These are phyloP conservation scores for Drosophila bocki DNA, from an alignment of 1,140 invertebrate species.

Conservation along the genomic window DNA sequence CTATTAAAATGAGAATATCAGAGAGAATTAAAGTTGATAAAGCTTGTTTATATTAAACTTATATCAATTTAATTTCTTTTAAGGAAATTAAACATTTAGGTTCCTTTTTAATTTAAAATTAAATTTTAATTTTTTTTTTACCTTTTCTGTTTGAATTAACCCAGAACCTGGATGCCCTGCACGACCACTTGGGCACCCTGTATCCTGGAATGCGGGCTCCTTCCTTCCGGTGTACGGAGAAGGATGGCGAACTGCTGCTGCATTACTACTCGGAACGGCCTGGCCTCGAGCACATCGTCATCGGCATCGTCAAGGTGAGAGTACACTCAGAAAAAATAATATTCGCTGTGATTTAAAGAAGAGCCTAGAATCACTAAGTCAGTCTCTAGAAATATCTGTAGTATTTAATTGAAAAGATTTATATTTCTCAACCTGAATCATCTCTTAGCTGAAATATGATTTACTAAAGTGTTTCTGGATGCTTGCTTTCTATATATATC, in stretches of 20 bases:
- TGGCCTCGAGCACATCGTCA: slow-evolving; percentile 96
- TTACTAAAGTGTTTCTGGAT: background rate
- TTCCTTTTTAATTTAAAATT: background rate
- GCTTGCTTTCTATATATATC: background rate
- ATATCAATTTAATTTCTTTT: background rate
- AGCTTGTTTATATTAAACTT: background rate
- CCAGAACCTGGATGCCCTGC: slow-evolving; percentile 96
- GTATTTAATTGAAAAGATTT: background rate
- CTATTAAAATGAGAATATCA: no score
- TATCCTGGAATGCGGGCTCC: slow-evolving; percentile 97
- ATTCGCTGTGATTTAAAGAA: no score
- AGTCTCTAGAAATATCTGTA: no score
- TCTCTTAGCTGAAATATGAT: background rate
- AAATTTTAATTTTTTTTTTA: background rate
- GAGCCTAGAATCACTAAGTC: background rate
- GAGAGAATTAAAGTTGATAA: background rate
- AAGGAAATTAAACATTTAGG: background rate
- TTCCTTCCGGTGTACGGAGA: slow-evolving; percentile 96
- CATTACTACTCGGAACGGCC: slow-evolving; percentile 97
- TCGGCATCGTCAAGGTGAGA: slow-evolving; percentile 96
- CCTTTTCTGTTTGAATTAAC: slow-evolving; percentile 1
- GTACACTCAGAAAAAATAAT: background rate
- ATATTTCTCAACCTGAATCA: no score
- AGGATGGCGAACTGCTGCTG: slow-evolving; percentile 93
- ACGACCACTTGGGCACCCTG: slow-evolving; percentile 95